Evolutionary conservation across 2,797 vertebrate species (phyloP), one percentile per base, ranked within the genome.

Genomic region (Antrozous pallidus): DNA sequence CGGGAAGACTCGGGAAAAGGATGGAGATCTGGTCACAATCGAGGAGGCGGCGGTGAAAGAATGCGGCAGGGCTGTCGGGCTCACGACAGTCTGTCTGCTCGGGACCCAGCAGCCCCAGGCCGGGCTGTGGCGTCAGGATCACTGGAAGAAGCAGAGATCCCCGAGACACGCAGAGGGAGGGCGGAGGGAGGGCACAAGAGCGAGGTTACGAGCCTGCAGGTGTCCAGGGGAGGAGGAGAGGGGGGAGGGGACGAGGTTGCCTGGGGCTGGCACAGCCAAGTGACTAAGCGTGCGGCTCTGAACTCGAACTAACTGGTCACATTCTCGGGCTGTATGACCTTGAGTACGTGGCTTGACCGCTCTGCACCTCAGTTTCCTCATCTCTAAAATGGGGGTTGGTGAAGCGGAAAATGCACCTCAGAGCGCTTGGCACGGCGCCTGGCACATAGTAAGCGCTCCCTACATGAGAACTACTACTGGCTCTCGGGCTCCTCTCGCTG

Each of bases 331-430:
- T 47, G 85, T 17, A 45, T 97, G 96, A 97, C 96, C 97, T 97
- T 96, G 96, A 93, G 78, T 81, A 82, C 51, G 58, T 61, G 95
- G 90, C 87, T 71, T 33, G 16, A 51, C 86, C 63, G 91, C 94
- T 54, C 33, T 8, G 83, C 45, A 58, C 95, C 96, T 97, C 94
- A 61, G 94, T 96, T 95, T 96, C 96, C 93, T 73, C 91, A 4
- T 12, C 90, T 75, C 78, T 40, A 36, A 61, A 40, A 71, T 17
- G 26, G 31, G 73, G 77, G 65, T 5, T 49, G 47, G n/a, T 63
- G 6, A 2, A 45, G 89, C 38, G 58, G 84, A 95, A 94, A 93
- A 69, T 56, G 77, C 73, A 65, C 85, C 92, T 88, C 36, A 18
- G 24, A 84, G 95, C 47, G 74, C 92, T 82, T 45, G 91, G 97